Percentiles rank a stretch among this genome's conserved stretches.
Conservation (phyloP, 2,888 invertebrate species). For the Tiliacea citrago region DNA sequence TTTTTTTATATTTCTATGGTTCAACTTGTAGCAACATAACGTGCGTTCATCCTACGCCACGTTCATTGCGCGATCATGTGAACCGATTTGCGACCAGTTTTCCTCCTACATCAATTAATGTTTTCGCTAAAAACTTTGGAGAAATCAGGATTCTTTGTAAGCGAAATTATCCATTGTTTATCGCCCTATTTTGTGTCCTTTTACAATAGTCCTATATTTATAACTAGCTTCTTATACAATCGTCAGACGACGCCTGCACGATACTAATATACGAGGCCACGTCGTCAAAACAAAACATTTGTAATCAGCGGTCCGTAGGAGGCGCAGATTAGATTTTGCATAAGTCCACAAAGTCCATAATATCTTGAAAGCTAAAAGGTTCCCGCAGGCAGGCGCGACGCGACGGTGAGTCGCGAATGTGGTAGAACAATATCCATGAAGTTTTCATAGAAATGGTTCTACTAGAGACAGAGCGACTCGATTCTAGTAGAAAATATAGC, state of each 20-base stretch:
- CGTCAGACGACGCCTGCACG: no score
- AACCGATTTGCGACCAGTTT: background rate
- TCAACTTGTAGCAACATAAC: background rate
- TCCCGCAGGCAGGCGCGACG: no score
- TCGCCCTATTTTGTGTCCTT: background rate
- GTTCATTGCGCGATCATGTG: background rate
- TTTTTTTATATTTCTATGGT: no score
- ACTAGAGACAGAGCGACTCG: no score
- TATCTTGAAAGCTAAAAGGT: background rate
- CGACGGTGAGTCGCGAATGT: no score
- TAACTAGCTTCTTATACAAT: background rate
- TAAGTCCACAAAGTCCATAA: background rate
- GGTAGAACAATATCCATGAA: no score
- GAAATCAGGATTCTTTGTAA: background rate
- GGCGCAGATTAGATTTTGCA: no score
- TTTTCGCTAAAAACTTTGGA: background rate
- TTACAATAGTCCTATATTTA: background rate
- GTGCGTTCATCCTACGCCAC: background rate
- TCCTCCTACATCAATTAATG: background rate
- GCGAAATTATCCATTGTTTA: background rate
- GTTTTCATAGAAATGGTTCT: no score
- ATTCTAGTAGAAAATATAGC: no score
- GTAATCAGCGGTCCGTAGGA: no score
- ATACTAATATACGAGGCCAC: no score
- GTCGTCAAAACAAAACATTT: no score